phyloP scores from a whole-genome alignment of 53 echinoderm and acorn worm species.

The Paracentrotus lividus region DNA sequence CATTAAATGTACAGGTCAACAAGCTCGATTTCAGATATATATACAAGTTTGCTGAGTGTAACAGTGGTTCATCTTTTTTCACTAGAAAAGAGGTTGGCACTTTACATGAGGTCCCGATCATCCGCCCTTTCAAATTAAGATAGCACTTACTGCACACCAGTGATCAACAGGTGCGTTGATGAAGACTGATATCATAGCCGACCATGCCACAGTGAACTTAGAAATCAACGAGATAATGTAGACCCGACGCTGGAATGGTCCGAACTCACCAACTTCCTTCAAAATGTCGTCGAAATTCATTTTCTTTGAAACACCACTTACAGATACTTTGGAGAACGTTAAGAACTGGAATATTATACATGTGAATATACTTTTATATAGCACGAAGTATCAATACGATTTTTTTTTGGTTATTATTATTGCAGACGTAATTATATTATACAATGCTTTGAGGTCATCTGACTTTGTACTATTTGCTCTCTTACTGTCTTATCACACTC shows the following conservation, averaged over 20 bases:
- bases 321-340: background rate
- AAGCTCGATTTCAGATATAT: too few species aligned
- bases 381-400: background rate
- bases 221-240: background rate
- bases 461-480: background rate
- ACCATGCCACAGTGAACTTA: slow-evolving; percentile 4
- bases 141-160: slow-evolving; percentile 41
- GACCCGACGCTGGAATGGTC: slow-evolving; percentile 21
- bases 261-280: slow-evolving; percentile 28
- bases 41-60: too few species aligned
- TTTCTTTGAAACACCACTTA: background rate
- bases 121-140: too few species aligned
- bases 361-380: background rate
- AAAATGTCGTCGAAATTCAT: slow-evolving; percentile 47
- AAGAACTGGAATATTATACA: background rate
- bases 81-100: too few species aligned
- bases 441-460: background rate
- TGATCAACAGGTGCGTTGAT: slow-evolving; percentile 36
- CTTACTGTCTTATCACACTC: background rate
- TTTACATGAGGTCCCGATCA: too few species aligned
- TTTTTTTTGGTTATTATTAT: background rate
- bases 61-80: too few species aligned
- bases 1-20: too few species aligned
- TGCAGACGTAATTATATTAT: background rate
- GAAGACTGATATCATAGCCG: background rate